These are phyloP conservation scores for Oophaga pumilio DNA, from an alignment of 2,113 vertebrate genomes.

Conservation along the genomic window DNA sequence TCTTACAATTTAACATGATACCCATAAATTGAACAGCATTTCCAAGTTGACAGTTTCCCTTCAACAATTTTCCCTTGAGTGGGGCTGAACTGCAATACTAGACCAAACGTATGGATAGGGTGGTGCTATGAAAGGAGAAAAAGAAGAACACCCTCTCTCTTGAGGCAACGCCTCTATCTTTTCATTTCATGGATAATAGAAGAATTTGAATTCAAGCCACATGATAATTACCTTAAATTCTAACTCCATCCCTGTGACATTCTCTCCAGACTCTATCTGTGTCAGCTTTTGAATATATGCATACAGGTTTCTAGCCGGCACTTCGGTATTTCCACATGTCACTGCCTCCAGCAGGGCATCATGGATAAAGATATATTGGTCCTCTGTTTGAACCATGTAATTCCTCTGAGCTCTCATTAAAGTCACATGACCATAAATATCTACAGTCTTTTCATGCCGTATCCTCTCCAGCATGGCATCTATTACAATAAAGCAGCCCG, in stretches of 20 bases:
- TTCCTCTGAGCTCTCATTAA: conserved; percentile 98
- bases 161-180: neutral
- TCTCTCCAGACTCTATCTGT: conserved; percentile 95
- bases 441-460: conserved; percentile 98
- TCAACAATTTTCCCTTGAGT: neutral
- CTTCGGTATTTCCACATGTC: conserved; percentile 98
- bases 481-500: conserved; percentile 98
- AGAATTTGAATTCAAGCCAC: neutral
- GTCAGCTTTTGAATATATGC: conserved; percentile 99
- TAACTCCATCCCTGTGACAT: conserved; percentile 98
- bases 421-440: conserved; percentile 98
- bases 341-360: conserved; percentile 96
- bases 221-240: conserved; percentile 90
- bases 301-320: conserved; percentile 97
- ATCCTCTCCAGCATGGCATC: conserved; percentile 99
- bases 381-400: conserved; percentile 99
- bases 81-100: neutral
- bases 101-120: neutral
- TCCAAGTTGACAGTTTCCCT: neutral
- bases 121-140: neutral
- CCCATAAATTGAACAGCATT: no score
- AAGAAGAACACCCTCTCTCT: neutral
- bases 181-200: neutral
- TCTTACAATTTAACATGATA: no score
- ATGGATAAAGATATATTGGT: conserved; percentile 99